phyloP scores from a whole-genome alignment of 2,113 vertebrate species.

The Percina caprodes region DNA sequence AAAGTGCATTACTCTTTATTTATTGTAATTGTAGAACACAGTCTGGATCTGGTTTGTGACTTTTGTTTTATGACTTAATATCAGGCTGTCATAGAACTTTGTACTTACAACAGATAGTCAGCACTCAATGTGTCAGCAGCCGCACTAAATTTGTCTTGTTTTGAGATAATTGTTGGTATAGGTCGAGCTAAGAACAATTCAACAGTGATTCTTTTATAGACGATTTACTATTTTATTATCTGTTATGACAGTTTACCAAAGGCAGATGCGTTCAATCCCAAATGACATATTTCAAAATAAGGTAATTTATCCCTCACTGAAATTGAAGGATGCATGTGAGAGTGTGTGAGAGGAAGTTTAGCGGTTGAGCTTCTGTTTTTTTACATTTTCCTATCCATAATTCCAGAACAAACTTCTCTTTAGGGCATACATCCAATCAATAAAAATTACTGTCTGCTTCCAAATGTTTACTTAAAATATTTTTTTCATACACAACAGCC shows the following conservation, averaged over 20 bases:
- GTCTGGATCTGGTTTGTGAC: conserved; percentile 3
- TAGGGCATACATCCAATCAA: too few species aligned
- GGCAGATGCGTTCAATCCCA: neutral
- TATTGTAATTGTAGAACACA: neutral
- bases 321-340: neutral
- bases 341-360: neutral
- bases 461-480: neutral
- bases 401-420: neutral
- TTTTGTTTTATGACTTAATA: conserved; percentile 29
- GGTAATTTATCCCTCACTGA: neutral
- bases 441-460: too few species aligned
- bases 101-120: conserved; percentile 12
- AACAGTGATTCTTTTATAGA: neutral
- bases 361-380: neutral
- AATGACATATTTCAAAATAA: conserved; percentile 8
- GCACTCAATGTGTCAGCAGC: conserved; percentile 2
- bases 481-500: too few species aligned
- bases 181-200: neutral
- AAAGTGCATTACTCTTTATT: conserved; percentile 27
- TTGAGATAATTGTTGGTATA: neutral
- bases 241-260: conserved; percentile 10
- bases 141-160: neutral
- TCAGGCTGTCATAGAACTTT: conserved; percentile 8
- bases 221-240: neutral
- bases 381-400: neutral